Evolutionary conservation across 2,797 vertebrate species (phyloP), one percentile per base, ranked within the genome.

Genomic region (Anableps anableps): DNA sequence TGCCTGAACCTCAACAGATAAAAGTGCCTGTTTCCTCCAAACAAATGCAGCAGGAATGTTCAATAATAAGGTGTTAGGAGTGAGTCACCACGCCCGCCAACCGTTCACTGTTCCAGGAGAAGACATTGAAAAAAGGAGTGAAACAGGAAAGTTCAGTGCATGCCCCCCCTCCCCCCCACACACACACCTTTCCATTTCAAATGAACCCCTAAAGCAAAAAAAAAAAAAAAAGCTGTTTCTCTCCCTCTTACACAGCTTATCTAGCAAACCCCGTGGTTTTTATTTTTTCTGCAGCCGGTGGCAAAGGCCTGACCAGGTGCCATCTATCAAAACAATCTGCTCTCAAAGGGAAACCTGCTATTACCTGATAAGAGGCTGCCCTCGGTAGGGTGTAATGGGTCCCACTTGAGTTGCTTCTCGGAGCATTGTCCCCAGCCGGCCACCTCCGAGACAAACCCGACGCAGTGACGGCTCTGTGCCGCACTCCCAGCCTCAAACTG

Each of bases 291-390:
- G 77, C 88, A 86, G 87, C 83, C 83, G 77, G 87, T 83, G 86
- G 86, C 86, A 82, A 90, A 88, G 89, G 83, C 90, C 85, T 80
- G 90, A 93, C 91, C 94, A 94, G 94, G 94, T 95, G 93, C 90
- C 94, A 95, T 95, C 94, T 93, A 94, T 94, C 93, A 94, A 95
- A 96, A 95, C 95, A 94, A 96, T 95, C 91, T 89, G 81, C 93
- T 94, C 94, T 92, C 90, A 72, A 85, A 91, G 89, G 93, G 94
- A 96, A 96, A 93, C 93, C 93, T 94, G 93, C 94, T 93, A 95
- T 96, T 95, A 95, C 94, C 95, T 95, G 95, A 96, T 95, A 96
- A 95, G 93, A 90, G 80, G 83, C 85, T 88, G 93, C 84, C 91
- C 90, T 92, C 85, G 36, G 79, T 81, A 87, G 89, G 89, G 88